Evolutionary conservation across 2,797 vertebrate genomes (phyloP).

Genomic region (Mycteria americana): DNA sequence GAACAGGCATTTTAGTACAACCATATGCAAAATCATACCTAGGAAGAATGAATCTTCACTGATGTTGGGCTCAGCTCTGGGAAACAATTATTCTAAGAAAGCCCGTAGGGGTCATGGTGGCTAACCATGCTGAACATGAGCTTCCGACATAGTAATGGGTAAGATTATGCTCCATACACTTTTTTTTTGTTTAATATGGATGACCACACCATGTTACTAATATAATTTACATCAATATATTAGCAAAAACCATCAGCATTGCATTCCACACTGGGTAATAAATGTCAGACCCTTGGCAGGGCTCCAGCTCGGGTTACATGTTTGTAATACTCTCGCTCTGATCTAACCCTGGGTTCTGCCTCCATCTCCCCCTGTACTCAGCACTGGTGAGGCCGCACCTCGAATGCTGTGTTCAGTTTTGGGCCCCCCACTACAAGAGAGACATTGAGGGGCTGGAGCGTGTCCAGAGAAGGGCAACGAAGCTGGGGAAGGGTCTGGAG

Average conservation of each 20-base stretch:
- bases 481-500: too few relatives aligned
- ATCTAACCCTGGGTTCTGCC: neutral
- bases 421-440: too few relatives aligned
- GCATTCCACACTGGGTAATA: neutral
- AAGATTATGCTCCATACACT: neutral
- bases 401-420: too few relatives aligned
- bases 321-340: neutral
- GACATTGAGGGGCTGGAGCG: too few relatives aligned
- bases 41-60: neutral
- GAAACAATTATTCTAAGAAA: neutral
- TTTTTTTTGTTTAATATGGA: neutral
- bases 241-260: neutral
- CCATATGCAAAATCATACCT: neutral
- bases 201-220: neutral
- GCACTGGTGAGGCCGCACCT: too few relatives aligned
- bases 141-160: neutral
- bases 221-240: neutral
- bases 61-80: accelerated
- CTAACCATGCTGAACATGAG: neutral
- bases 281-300: neutral
- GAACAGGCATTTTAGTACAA: neutral
- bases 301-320: neutral
- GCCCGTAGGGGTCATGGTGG: neutral
- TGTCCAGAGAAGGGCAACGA: too few relatives aligned
- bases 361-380: neutral